Percentiles rank a stretch among this genome's conserved stretches.
Evolutionary conservation across 2,888 invertebrate genomes (phyloP).

Genomic region (Lasioglossum malachurum): DNA sequence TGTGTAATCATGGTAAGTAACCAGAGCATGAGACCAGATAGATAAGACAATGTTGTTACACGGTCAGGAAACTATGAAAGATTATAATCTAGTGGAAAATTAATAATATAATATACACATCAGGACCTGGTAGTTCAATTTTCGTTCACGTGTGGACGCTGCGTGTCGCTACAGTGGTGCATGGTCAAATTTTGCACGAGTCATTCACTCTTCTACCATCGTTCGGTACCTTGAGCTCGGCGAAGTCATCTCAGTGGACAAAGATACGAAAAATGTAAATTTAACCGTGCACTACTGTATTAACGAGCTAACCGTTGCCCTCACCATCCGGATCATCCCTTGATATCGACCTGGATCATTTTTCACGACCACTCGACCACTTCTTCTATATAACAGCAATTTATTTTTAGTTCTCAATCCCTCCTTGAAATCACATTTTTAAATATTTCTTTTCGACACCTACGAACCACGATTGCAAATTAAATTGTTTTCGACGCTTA

Average conservation of each 20-base stretch:
- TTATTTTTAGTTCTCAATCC: not conserved
- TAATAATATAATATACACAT: conserved; percentile 59
- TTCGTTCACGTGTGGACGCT: not conserved
- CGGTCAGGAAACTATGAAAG: conserved; percentile 16
- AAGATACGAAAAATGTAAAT: not conserved
- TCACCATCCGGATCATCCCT: not conserved
- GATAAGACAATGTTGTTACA: conserved; percentile 18
- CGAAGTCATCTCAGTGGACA: not conserved
- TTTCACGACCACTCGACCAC: not conserved
- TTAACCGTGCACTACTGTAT: conserved; percentile 5
- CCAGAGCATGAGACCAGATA: conserved; percentile 15
- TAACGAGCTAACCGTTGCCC: not conserved
- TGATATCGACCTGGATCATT: not conserved
- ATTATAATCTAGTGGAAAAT: conserved; percentile 19
- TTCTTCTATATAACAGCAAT: not conserved
- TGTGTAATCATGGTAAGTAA: conserved; percentile 20
- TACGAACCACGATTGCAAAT: not conserved
- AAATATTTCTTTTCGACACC: not conserved
- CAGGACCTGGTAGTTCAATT: conserved; percentile 14
- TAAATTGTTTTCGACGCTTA: not conserved
- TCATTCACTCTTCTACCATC: not conserved
- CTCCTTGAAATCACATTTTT: not conserved
- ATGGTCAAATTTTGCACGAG: not conserved
- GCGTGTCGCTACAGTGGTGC: not conserved
- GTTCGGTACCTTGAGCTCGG: not conserved